Evolutionary conservation across 2,113 vertebrate species (phyloP), one percentile per base, ranked within the genome.

Genomic region (Actenoides hombroni): DNA sequence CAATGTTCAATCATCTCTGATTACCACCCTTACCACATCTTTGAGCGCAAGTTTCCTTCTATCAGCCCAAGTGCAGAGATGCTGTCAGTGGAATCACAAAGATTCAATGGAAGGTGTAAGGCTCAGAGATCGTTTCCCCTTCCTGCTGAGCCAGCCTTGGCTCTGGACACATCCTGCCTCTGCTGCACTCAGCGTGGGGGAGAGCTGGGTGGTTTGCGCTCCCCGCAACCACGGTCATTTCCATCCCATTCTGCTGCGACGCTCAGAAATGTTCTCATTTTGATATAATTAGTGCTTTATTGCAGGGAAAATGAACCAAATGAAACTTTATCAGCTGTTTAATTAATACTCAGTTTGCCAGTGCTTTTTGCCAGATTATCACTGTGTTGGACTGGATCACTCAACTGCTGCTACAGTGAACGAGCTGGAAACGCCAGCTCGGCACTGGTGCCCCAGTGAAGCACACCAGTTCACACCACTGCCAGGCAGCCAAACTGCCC

Each of bases 301-400:
- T 93, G 91, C 80, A 39, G 93, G 67, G 42, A 94, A 95, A 96
- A 97, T 64, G 33, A 95, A 95, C 86, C 93, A 96, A 97, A 97
- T 93, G 95, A 94, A 97, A 90, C 88, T 97, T 97, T 91, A 96
- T 97, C 97, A 95, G 95, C 94, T 97, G 94, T 84, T 97, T 97
- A 95, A 97, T 97, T 95, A 96, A 97, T 77, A 68, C 23, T 10
- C 40, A 16, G 23, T 57, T 91, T 97, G 96, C 93, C 96, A 92
- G 83, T 18, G 89, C 19, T 51, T 87, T 82, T 48, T 85, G 88
- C 95, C 97, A 97, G 85, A 6, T 17, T 17, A 42, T 3, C 42
- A 6, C 54, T 17, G 40, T 9, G 74, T 7, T 86, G 77, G 89
- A 63, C 16, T 76, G 11, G 29, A 10, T 91, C 76, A 16, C 63